Evolutionary conservation across 2,113 vertebrate genomes (phyloP), one percentile per base, ranked within the genome.

Genomic region (Clarias batrachus): DNA sequence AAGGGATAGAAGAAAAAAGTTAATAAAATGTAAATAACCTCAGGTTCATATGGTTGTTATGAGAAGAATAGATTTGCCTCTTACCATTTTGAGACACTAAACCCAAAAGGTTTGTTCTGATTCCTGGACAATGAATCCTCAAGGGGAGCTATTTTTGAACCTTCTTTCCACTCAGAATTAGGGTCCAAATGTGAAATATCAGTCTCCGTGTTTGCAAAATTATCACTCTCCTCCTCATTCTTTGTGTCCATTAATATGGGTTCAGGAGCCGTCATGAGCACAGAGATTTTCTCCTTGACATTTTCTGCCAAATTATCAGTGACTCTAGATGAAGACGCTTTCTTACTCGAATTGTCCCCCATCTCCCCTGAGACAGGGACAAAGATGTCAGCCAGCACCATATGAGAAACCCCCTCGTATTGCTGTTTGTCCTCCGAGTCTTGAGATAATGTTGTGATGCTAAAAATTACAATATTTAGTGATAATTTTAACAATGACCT

Each of bases 361-460:
- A 81, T 63, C 25, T 87, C 57, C 62, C 33, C 78, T 8, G 68
- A 85, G 16, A 63, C 57, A 30, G 71, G 56, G 10, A 81, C 57
- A 6, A 81, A 74, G 66, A 37, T 11, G 63, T 85, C 68, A 66
- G 21, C 77, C 66, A 85, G 54, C 66, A 74, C 13, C 12, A 71
- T 57, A 52, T 82, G 83, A 13, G 84, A 86, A 83, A 56, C 73
- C 14, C 37, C 54, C 19, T 70, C 62, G 76, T 30, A 81, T 19
- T 74, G 27, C 27, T 77, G 17, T 59, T 27, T 12, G 19, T 76
- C 37, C 37, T 73, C n/a, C 0, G 48, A 3, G 37, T 77, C 74
- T 66, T 79, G 14, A 78, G 60, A 17, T 33, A 78, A 4, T 52
- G 83, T 2, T 52, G 14, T n/a, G 2, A 37, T 33, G 14, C 74